Evolutionary conservation across 2,888 invertebrate genomes (phyloP).

Genomic region (Cylindroiulus punctatus): DNA sequence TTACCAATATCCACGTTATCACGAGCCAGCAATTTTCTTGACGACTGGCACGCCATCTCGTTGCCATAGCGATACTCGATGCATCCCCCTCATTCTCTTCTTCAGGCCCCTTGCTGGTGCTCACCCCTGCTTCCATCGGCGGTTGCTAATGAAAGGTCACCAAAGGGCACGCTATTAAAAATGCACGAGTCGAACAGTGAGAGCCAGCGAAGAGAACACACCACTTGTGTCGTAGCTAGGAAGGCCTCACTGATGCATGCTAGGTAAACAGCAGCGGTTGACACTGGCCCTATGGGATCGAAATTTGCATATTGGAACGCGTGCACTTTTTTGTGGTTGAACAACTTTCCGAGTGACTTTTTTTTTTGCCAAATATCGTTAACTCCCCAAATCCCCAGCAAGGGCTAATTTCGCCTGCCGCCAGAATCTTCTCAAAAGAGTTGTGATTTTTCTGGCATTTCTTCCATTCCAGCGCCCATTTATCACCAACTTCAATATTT

Average conservation of each 20-base stretch:
- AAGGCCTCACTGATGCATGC: constrained; percentile 29
- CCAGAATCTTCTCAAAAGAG: background rate
- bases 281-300: constrained; percentile 32
- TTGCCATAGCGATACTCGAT: background rate
- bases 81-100: background rate
- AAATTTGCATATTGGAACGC: background rate
- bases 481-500: background rate
- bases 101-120: background rate
- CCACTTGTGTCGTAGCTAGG: constrained; percentile 31
- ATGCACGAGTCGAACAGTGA: constrained; percentile 5
- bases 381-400: background rate
- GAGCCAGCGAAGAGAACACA: background rate
- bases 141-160: constrained; percentile 43
- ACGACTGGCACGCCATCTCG: background rate
- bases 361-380: background rate
- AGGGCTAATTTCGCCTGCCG: background rate
- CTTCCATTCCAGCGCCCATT: background rate
- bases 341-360: background rate
- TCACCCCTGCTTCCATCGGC: constrained; percentile 26
- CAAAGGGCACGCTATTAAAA: constrained; percentile 44
- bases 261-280: constrained; percentile 32
- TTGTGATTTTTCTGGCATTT: background rate
- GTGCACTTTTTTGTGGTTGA: background rate
- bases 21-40: constrained; percentile 42
- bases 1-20: constrained; percentile 42